Evolutionary conservation across 1,140 invertebrate species (phyloP).

Genomic region (Dolichoris vasculosae): DNA sequence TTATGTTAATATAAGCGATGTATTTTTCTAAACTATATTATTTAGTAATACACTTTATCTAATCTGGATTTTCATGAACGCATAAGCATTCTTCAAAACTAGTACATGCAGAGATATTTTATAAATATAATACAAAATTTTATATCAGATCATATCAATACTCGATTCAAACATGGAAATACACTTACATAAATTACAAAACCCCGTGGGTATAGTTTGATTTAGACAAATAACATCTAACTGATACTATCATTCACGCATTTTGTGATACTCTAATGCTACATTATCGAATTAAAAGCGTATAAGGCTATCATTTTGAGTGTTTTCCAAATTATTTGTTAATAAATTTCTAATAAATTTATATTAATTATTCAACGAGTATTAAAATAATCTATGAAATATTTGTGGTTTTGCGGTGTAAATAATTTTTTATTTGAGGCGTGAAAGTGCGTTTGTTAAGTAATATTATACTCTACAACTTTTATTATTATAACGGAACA

Average conservation of each 20-base stretch:
- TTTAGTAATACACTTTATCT: constrained; percentile 2
- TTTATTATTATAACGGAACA: neutral
- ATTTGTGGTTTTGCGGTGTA: too few relatives aligned
- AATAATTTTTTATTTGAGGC: too few relatives aligned
- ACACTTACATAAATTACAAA: neutral
- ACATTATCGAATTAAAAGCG: too few relatives aligned
- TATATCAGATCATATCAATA: neutral
- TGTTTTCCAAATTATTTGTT: too few relatives aligned
- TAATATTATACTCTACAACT: too few relatives aligned
- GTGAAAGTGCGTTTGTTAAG: too few relatives aligned
- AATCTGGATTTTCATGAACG: neutral
- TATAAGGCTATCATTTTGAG: too few relatives aligned
- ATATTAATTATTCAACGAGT: too few relatives aligned
- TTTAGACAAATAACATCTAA: neutral
- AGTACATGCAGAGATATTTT: constrained; percentile 3
- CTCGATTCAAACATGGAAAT: neutral
- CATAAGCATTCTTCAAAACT: neutral
- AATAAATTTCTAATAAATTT: too few relatives aligned
- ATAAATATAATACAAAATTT: constrained; percentile 1
- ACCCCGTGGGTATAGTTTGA: neutral
- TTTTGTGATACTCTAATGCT: neutral
- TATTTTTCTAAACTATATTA: neutral
- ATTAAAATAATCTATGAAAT: too few relatives aligned
- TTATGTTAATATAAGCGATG: neutral
- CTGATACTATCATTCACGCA: neutral